phyloP scores from a whole-genome alignment of 2,113 vertebrate genomes.

The Peromyscus maniculatus region DNA sequence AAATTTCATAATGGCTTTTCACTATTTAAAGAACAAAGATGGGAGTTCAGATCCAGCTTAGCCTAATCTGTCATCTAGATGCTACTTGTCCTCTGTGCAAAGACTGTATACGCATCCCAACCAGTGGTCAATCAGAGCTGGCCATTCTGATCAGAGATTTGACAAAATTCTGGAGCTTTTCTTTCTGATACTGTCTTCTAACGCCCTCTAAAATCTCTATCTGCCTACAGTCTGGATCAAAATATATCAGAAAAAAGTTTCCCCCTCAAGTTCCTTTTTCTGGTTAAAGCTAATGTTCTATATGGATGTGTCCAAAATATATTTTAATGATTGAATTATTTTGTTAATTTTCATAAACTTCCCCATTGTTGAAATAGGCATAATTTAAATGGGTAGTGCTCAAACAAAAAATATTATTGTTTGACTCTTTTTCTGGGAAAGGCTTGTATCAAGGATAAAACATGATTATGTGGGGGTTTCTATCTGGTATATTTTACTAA shows the following conservation, averaged over 20 bases:
- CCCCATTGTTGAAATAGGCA: background rate
- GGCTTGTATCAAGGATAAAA: constrained; percentile 29
- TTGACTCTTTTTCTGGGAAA: background rate
- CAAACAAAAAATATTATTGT: background rate
- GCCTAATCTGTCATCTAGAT: background rate
- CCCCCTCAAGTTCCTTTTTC: background rate
- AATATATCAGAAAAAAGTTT: background rate
- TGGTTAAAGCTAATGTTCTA: background rate
- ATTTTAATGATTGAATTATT: background rate
- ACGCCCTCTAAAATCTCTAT: background rate
- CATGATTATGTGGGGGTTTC: background rate
- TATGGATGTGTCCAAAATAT: background rate
- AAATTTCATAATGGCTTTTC: background rate
- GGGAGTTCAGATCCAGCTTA: background rate
- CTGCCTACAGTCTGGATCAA: background rate
- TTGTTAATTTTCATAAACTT: background rate
- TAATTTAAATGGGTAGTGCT: background rate
- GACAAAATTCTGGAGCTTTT: background rate
- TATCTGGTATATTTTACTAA: background rate
- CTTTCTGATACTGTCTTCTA: background rate
- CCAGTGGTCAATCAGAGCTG: background rate
- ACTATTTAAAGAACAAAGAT: background rate
- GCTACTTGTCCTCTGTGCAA: background rate
- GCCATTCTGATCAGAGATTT: background rate
- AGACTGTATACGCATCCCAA: background rate